A percentile compares a stretch with the other conserved stretches of the same genome.
Conservation (phyloP, 2,888 invertebrate genomes). For the Lasius platythorax region DNA sequence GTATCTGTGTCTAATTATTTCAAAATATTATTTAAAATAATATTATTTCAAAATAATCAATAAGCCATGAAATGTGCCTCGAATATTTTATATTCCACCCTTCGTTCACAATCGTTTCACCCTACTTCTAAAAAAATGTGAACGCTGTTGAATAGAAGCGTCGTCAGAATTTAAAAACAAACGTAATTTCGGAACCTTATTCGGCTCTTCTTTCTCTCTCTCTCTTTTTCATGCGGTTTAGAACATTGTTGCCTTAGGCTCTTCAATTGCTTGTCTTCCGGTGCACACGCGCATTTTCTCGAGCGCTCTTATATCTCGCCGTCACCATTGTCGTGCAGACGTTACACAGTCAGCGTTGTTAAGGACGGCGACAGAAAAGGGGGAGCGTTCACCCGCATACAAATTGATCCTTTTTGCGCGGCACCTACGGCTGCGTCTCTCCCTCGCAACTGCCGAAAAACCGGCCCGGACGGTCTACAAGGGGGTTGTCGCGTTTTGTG, state of each 20-base stretch:
- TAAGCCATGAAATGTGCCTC: neutral
- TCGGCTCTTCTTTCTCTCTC: neutral
- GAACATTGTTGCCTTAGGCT: constrained; percentile 40
- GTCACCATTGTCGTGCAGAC: constrained; percentile 66
- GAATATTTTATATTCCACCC: neutral
- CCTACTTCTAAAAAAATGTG: neutral
- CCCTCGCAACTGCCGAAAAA: constrained; percentile 75
- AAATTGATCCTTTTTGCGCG: constrained; percentile 76
- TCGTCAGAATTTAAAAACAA: constrained; percentile 4
- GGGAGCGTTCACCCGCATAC: constrained; percentile 75
- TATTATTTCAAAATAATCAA: neutral
- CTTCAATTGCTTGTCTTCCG: constrained; percentile 41
- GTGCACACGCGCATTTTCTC: constrained; percentile 23
- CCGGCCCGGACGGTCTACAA: constrained; percentile 75
- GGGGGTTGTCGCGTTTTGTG: constrained; percentile 83
- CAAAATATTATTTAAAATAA: neutral
- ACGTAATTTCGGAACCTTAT: neutral
- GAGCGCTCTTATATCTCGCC: constrained; percentile 53
- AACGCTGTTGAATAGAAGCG: neutral
- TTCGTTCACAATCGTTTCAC: neutral
- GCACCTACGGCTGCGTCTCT: constrained; percentile 66
- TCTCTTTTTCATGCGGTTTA: neutral
- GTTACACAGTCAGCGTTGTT: constrained; percentile 60
- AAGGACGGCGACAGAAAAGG: constrained; percentile 59
- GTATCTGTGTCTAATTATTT: neutral